Evolutionary conservation across 2,113 vertebrate species (phyloP).

Genomic region (Callipepla californica): DNA sequence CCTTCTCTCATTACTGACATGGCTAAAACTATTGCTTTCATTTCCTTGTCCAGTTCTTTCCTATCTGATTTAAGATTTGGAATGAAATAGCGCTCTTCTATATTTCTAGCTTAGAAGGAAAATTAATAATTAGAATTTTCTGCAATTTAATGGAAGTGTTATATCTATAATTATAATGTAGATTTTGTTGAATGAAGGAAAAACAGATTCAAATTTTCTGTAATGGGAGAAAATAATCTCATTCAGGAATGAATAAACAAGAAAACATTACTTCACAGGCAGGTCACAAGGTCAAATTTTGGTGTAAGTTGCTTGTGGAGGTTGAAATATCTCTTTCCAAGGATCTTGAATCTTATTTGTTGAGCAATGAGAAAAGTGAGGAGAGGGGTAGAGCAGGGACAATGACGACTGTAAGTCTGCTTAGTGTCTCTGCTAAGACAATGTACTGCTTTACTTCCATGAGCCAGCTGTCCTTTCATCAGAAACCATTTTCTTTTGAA

Average conservation of each 20-base stretch:
- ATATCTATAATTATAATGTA: not conserved
- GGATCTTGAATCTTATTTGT: not conserved
- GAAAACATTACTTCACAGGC: not conserved
- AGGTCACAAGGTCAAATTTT: not conserved
- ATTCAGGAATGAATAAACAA: not conserved
- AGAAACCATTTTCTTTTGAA: not conserved
- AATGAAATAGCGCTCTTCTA: not conserved
- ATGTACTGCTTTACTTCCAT: not conserved
- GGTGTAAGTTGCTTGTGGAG: not conserved
- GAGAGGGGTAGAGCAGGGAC: not conserved
- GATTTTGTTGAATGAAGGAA: not conserved
- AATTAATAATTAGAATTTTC: not conserved
- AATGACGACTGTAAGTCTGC: not conserved
- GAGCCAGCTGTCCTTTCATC: not conserved
- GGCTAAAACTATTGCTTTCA: not conserved
- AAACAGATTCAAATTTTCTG: not conserved
- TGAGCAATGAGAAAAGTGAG: not conserved
- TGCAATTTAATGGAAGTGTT: not conserved
- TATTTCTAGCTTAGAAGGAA: not conserved
- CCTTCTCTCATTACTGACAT: not conserved
- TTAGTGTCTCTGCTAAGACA: not conserved
- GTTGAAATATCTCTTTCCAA: accelerated
- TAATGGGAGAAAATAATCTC: not conserved
- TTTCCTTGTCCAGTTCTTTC: not conserved
- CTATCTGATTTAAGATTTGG: not conserved